Evolutionary conservation across 2,888 invertebrate species (phyloP).

Genomic region (Eustalomyia histrio): DNA sequence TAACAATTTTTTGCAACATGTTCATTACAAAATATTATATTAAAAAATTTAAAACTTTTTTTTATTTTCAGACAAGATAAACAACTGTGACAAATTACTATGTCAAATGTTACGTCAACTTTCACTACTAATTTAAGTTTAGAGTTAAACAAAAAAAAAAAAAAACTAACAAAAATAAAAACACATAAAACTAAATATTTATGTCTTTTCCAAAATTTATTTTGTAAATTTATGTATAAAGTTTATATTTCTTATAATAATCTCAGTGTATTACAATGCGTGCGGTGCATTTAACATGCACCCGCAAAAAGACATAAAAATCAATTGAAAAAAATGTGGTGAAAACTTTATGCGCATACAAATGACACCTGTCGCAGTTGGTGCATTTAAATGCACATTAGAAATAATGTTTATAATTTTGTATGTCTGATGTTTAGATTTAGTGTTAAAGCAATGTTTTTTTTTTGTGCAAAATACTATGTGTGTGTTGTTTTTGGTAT

Average conservation of each 20-base stretch:
- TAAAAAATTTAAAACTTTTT: background rate
- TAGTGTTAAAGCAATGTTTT: background rate
- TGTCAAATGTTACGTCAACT: constrained; percentile 64
- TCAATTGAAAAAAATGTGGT: constrained; percentile 12
- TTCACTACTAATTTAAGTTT: constrained; percentile 44
- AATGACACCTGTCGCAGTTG: constrained; percentile 38
- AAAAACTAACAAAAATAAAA: too few relatives aligned
- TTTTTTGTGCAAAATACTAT: too few relatives aligned
- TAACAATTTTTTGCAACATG: background rate
- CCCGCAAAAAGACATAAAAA: background rate
- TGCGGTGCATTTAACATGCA: background rate
- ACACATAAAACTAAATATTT: constrained; percentile 1
- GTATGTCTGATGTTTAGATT: background rate
- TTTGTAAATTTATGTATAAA: too few relatives aligned
- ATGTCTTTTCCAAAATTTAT: constrained; percentile 8
- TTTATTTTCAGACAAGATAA: background rate
- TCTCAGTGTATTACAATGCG: background rate
- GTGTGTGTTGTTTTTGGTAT: background rate
- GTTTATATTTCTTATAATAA: background rate
- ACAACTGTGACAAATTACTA: constrained; percentile 11
- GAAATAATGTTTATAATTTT: background rate
- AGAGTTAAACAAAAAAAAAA: background rate
- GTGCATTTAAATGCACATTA: background rate
- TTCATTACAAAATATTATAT: background rate
- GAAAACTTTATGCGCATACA: constrained; percentile 42